Evolutionary conservation across 2,797 vertebrate genomes (phyloP).

Genomic region (Distichodus sexfasciatus): DNA sequence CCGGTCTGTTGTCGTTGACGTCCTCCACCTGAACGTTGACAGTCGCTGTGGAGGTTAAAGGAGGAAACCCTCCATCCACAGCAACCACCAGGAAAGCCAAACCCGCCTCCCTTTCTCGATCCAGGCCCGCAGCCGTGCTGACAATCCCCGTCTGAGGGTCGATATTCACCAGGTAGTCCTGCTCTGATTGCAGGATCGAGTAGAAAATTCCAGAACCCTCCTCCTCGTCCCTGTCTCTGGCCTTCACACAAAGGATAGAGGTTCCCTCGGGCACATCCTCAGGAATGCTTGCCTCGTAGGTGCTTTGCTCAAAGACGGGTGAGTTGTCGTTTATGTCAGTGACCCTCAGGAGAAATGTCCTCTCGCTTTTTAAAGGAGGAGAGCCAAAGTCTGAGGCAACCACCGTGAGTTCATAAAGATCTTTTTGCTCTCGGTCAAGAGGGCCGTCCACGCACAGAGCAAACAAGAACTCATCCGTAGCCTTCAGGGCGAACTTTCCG

Average conservation of each 20-base stretch:
- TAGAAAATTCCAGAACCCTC: conserved; percentile 77
- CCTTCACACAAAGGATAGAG: conserved; percentile 75
- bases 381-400: conserved; percentile 77
- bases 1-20: conserved; percentile 88
- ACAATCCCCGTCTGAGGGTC: conserved; percentile 78
- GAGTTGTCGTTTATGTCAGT: conserved; percentile 82
- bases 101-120: conserved; percentile 75
- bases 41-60: conserved; percentile 76
- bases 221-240: conserved; percentile 80
- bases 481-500: conserved; percentile 75
- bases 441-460: conserved; percentile 79
- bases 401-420: conserved; percentile 78
- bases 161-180: conserved; percentile 65
- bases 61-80: conserved; percentile 76
- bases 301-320: conserved; percentile 74
- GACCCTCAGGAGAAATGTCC: conserved; percentile 73
- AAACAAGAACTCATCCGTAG: conserved; percentile 75
- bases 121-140: conserved; percentile 70
- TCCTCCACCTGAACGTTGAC: conserved; percentile 80
- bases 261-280: conserved; percentile 81
- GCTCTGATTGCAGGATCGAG: conserved; percentile 61
- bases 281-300: conserved; percentile 67
- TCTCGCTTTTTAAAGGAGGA: conserved; percentile 75
- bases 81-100: conserved; percentile 81
- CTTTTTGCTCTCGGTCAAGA: conserved; percentile 80